phyloP scores from a whole-genome alignment of 2,888 invertebrate genomes.

The Dione vanillae region DNA sequence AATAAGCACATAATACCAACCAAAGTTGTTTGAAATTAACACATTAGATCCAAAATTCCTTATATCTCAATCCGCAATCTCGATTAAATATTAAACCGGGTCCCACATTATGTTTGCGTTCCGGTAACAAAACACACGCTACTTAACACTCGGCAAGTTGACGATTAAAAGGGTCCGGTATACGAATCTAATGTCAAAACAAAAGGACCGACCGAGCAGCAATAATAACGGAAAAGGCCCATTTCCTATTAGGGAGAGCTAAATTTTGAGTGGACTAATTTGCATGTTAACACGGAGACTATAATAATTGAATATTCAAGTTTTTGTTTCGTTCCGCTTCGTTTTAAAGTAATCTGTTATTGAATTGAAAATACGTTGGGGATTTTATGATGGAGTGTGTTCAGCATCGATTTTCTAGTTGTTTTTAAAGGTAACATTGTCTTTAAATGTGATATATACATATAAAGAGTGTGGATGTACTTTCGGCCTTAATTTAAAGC shows the following conservation, averaged over 20 bases:
- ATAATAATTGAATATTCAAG: slow-evolving; percentile 70
- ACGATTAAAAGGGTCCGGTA: slow-evolving; percentile 63
- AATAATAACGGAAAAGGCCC: slow-evolving; percentile 73
- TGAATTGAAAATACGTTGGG: not conserved
- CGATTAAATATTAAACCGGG: slow-evolving; percentile 30
- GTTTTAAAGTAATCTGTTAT: not conserved
- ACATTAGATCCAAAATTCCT: not conserved
- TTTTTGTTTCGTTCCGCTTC: slow-evolving; percentile 4
- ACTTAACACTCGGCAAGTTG: slow-evolving; percentile 54
- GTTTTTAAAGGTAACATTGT: too few relatives aligned
- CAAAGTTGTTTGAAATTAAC: slow-evolving; percentile 3
- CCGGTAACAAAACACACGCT: slow-evolving; percentile 49
- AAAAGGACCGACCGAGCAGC: slow-evolving; percentile 61
- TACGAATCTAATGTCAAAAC: slow-evolving; percentile 68
- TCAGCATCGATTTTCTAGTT: too few relatives aligned
- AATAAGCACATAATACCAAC: not conserved
- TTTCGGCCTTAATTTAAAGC: too few relatives aligned
- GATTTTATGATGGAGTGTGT: not conserved
- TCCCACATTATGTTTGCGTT: slow-evolving; percentile 44
- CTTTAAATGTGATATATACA: too few relatives aligned
- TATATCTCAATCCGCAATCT: slow-evolving; percentile 26
- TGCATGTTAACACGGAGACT: slow-evolving; percentile 75
- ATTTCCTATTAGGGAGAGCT: slow-evolving; percentile 73
- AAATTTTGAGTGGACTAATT: slow-evolving; percentile 74
- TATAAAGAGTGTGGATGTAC: too few relatives aligned